Evolutionary conservation across 1,140 invertebrate genomes (phyloP).

Genomic region (Agrilus planipennis): DNA sequence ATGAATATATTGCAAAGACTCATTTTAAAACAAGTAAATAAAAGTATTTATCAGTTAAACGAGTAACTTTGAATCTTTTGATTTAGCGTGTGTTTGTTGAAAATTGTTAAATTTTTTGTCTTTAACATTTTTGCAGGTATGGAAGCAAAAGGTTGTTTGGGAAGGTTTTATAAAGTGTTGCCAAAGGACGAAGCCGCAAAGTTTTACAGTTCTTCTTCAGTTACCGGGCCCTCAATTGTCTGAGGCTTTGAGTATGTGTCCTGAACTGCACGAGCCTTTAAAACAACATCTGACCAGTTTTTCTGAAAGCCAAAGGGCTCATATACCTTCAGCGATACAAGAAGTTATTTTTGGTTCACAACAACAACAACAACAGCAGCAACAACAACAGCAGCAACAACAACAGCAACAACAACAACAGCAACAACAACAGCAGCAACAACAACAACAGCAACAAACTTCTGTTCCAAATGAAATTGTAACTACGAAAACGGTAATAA

Average conservation of each 20-base stretch:
- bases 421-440: too few species aligned
- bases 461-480: too few species aligned
- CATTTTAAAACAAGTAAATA: conserved; percentile 73
- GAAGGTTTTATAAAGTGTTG: conserved; percentile 96
- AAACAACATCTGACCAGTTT: conserved; percentile 62
- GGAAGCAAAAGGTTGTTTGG: conserved; percentile 94
- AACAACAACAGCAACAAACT: too few species aligned
- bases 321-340: conserved; percentile 36
- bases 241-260: conserved; percentile 62
- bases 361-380: too few species aligned
- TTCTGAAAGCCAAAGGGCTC: conserved; percentile 57
- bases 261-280: conserved; percentile 59
- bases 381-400: too few species aligned
- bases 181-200: conserved; percentile 80
- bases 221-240: conserved; percentile 66
- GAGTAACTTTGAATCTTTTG: too few species aligned
- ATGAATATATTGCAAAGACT: conserved; percentile 86
- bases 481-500: too few species aligned
- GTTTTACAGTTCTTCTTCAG: conserved; percentile 74
- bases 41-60: not conserved
- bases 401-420: too few species aligned
- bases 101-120: conserved; percentile 3
- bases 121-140: conserved; percentile 49
- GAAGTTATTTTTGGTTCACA: conserved; percentile 36
- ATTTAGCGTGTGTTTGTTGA: not conserved